A percentile compares a stretch with the other conserved stretches of the same genome.
Evolutionary conservation across 2,113 vertebrate species (phyloP).

Genomic region (Gracilinanus agilis): DNA sequence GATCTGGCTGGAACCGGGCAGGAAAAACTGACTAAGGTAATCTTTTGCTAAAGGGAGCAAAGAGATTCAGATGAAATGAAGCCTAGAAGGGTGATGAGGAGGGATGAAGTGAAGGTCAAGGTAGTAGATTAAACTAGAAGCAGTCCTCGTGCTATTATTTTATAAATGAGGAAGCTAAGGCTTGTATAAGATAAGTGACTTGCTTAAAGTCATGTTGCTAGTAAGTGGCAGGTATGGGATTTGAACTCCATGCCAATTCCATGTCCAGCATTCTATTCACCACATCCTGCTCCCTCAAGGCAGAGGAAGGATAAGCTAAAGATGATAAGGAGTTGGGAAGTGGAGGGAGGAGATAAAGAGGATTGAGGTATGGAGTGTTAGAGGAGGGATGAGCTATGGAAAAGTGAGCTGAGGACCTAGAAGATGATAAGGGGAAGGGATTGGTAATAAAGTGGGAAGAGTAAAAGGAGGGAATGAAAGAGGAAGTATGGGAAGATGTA

Average conservation of each 20-base stretch:
- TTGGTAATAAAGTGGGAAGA: background rate
- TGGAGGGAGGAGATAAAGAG: background rate
- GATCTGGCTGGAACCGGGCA: background rate
- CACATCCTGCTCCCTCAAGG: background rate
- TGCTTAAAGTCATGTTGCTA: background rate
- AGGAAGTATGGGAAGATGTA: background rate
- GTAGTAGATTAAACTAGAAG: background rate
- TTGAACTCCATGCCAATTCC: background rate
- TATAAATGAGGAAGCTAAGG: background rate
- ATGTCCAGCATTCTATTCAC: background rate
- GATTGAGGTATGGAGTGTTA: background rate
- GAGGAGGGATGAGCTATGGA: background rate
- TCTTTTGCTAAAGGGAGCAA: background rate
- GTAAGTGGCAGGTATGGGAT: background rate
- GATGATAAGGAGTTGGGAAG: background rate
- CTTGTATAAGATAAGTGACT: background rate
- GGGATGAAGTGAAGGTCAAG: background rate
- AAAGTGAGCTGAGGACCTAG: background rate
- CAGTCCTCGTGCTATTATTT: background rate
- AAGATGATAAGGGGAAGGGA: background rate
- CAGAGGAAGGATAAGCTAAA: background rate
- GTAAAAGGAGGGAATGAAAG: background rate
- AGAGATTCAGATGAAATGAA: background rate
- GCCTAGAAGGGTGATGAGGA: background rate
- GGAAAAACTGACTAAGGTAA: background rate